These are phyloP conservation scores for Drosophila meridionalis DNA, from an alignment of 2,888 invertebrate species.

Conservation along the genomic window DNA sequence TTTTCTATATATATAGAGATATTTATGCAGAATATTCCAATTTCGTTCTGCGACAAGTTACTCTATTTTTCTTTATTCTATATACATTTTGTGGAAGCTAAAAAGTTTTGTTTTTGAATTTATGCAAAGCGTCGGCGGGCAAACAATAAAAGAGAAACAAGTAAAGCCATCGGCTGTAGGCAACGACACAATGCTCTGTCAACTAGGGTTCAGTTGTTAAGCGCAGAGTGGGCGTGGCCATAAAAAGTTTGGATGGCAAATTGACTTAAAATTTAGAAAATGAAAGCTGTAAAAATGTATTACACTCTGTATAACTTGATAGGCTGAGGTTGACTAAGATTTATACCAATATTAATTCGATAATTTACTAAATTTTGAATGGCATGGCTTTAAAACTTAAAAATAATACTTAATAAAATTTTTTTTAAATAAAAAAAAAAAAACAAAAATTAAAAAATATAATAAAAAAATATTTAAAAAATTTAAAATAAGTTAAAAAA, in stretches of 20 bases:
- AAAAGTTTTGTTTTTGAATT: slow-evolving; percentile 50
- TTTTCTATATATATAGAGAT: background rate
- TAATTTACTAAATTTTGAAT: background rate
- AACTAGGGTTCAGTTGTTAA: too few species aligned
- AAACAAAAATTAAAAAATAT: too few species aligned
- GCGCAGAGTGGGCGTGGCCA: background rate
- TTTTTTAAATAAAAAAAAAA: too few species aligned
- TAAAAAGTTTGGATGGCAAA: background rate
- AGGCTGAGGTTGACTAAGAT: background rate
- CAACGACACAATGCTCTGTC: background rate
- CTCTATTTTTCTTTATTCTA: background rate
- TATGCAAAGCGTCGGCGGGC: slow-evolving; percentile 68
- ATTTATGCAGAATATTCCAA: slow-evolving; percentile 2
- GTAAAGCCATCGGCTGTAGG: background rate
- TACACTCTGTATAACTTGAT: too few species aligned
- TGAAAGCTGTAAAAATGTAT: background rate
- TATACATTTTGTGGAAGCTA: background rate
- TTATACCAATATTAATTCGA: background rate
- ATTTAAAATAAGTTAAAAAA: too few species aligned
- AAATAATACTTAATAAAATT: background rate
- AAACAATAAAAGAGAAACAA: slow-evolving; percentile 49
- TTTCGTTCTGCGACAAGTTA: slow-evolving; percentile 4
- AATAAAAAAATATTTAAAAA: too few species aligned
- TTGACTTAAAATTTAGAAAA: background rate
- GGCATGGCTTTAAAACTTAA: too few species aligned